phyloP scores from a whole-genome alignment of 2,113 vertebrate species.

The Istiophorus platypterus region DNA sequence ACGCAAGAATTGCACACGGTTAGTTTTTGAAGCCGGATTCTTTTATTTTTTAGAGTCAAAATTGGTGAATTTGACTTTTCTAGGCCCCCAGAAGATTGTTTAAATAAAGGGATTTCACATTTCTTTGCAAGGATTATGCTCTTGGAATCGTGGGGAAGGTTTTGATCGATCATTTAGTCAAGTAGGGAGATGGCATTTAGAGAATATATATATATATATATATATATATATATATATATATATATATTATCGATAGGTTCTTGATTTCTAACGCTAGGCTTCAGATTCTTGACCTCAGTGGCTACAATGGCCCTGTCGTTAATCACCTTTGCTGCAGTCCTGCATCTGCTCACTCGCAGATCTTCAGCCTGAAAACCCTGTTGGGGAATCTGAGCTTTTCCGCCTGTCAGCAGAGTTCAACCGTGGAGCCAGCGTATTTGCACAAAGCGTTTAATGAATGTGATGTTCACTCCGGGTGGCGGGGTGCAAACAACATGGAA shows the following conservation, averaged over 20 bases:
- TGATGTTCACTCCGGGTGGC: neutral
- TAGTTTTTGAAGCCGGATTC: neutral
- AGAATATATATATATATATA: too few species aligned
- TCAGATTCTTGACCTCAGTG: neutral
- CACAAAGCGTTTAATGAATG: conserved; percentile 1
- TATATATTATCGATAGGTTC: too few species aligned
- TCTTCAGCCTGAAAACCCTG: neutral
- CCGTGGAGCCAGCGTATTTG: neutral
- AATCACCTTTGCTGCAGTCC: neutral
- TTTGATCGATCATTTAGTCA: too few species aligned
- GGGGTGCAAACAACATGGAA: neutral
- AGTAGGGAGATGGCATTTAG: too few species aligned
- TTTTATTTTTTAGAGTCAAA: too few species aligned
- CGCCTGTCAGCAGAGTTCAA: neutral
- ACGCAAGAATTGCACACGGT: neutral
- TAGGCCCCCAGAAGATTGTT: too few species aligned
- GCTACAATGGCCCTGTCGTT: neutral
- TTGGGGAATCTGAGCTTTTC: neutral
- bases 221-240: too few species aligned
- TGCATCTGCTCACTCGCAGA: neutral
- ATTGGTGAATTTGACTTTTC: neutral
- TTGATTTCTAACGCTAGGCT: too few species aligned
- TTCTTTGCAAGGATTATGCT: too few species aligned
- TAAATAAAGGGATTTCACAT: too few species aligned
- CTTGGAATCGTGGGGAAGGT: too few species aligned